Conservation (phyloP, 1,140 invertebrate genomes). For the Stegodyphus mimosarum region DNA sequence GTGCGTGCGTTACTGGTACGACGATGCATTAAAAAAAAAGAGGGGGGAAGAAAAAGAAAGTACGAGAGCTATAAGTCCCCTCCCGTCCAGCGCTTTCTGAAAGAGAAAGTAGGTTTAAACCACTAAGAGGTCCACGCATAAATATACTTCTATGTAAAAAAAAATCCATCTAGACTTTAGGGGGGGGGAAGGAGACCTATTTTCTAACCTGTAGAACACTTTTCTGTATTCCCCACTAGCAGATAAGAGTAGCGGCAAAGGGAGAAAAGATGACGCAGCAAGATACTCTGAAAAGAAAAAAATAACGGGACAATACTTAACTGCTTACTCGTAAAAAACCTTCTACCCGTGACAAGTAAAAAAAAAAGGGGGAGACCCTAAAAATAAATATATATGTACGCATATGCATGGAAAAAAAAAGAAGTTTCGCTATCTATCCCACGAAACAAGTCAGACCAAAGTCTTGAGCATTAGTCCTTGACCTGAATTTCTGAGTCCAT, state of each 20-base stretch:
- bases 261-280: conserved; percentile 12
- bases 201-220: conserved; percentile 55
- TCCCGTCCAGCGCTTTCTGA: background rate
- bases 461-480: conserved; percentile 56
- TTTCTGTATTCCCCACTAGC: background rate
- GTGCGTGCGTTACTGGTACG: background rate
- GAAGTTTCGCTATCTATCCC: conserved; percentile 41
- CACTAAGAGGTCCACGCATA: conserved; percentile 44
- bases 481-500: conserved; percentile 22
- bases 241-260: background rate
- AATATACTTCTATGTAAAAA: conserved; percentile 48
- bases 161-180: conserved; percentile 17
- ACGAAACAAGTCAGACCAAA: conserved; percentile 51
- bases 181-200: conserved; percentile 25
- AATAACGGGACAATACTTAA: conserved; percentile 32
- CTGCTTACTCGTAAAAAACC: conserved; percentile 19
- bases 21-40: background rate
- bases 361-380: background rate
- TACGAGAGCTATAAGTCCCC: background rate
- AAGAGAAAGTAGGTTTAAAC: conserved; percentile 60
- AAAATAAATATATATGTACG: conserved; percentile 4
- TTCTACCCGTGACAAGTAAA: conserved; percentile 8
- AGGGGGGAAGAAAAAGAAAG: conserved; percentile 2
- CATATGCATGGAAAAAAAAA: background rate
- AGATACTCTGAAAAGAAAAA: conserved; percentile 17